Evolutionary conservation across 2,113 vertebrate genomes (phyloP).

Genomic region (Albula goreensis): DNA sequence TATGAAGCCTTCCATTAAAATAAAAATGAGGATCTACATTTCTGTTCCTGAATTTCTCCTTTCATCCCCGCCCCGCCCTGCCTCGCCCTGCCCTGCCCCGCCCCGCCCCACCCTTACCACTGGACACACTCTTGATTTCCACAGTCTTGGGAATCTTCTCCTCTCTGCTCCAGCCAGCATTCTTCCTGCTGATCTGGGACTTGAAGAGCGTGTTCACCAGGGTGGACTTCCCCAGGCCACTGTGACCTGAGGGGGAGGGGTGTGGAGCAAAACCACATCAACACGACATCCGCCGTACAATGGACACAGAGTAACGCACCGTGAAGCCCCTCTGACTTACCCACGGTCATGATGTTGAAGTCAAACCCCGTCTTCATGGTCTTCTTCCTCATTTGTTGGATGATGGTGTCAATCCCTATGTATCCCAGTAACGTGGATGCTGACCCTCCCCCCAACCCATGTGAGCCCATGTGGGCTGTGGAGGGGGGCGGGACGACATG

Average conservation of each 20-base stretch:
- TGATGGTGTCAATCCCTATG: constrained; percentile 94
- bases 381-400: constrained; percentile 97
- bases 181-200: constrained; percentile 94
- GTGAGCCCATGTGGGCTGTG: constrained; percentile 51
- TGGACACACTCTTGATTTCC: constrained; percentile 90
- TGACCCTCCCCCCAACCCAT: constrained; percentile 61
- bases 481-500: constrained; percentile 72
- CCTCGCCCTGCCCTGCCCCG: not conserved
- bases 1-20: too few species aligned
- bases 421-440: constrained; percentile 81
- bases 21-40: not conserved
- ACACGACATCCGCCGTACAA: not conserved
- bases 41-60: not conserved
- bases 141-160: constrained; percentile 95
- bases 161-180: constrained; percentile 84
- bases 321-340: constrained; percentile 62
- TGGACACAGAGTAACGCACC: not conserved
- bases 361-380: constrained; percentile 98
- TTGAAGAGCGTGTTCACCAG: constrained; percentile 95
- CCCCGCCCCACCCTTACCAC: constrained; percentile 74
- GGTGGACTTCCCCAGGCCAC: constrained; percentile 90
- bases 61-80: not conserved
- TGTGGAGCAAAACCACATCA: not conserved
- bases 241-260: constrained; percentile 75
- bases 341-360: constrained; percentile 98